A percentile compares a stretch with the other conserved stretches of the same genome.
Conservation (phyloP, 2,888 invertebrate species). For the Dromius quadrimaculatus region DNA sequence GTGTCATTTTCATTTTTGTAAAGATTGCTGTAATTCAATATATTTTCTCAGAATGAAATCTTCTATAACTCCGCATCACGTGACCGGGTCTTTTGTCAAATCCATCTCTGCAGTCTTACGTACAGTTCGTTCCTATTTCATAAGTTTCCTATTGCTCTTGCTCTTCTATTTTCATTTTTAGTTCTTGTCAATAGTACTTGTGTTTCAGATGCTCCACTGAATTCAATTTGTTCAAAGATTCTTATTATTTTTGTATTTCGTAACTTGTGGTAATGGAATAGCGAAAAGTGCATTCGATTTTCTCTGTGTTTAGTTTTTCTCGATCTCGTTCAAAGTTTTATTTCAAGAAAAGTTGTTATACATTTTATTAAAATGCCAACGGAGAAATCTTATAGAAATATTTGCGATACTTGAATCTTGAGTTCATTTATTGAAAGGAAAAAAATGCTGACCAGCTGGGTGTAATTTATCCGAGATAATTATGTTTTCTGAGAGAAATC, state of each 20-base stretch:
- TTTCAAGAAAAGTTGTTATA: constrained; percentile 19
- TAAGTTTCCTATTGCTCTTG: constrained; percentile 42
- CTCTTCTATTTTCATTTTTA: constrained; percentile 29
- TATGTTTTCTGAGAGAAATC: too few relatives aligned
- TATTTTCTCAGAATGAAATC: constrained; percentile 19
- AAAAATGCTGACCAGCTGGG: too few relatives aligned
- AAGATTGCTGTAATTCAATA: constrained; percentile 22
- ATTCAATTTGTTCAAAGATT: constrained; percentile 46
- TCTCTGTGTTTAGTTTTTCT: constrained; percentile 26
- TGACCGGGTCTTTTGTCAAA: constrained; percentile 9
- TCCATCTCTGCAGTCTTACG: constrained; percentile 1
- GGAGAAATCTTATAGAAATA: constrained; percentile 5
- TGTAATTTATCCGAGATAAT: too few relatives aligned
- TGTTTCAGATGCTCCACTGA: constrained; percentile 37
- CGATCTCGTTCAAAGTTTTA: constrained; percentile 23
- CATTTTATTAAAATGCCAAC: constrained; percentile 9
- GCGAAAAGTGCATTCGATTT: constrained; percentile 22
- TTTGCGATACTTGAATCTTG: constrained; percentile 6
- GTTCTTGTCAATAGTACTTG: constrained; percentile 38
- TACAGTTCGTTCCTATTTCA: constrained; percentile 29
- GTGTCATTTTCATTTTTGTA: constrained; percentile 12
- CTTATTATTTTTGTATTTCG: constrained; percentile 42
- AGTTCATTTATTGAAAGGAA: too few relatives aligned
- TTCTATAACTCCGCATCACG: background rate
- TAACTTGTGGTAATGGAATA: constrained; percentile 41